phyloP scores from a whole-genome alignment of 1,140 invertebrate species.

The Nasonia giraulti region DNA sequence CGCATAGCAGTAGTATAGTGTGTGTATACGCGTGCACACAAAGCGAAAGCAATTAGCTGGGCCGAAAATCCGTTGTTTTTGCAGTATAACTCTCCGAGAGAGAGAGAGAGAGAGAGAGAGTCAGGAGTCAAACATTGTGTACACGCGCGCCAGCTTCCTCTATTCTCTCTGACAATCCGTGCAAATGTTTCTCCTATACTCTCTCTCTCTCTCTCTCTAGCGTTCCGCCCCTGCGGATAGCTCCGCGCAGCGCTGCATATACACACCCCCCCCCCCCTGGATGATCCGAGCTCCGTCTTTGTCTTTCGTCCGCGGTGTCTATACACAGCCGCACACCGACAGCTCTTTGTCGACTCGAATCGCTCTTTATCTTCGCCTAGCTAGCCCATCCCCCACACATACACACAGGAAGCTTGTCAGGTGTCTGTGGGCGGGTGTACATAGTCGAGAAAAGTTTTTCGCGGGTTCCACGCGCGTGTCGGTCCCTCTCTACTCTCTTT shows the following conservation, averaged over 20 bases:
- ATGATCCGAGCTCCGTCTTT: neutral
- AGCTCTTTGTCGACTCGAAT: neutral
- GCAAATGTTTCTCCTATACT: constrained; percentile 20
- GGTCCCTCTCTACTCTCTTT: neutral
- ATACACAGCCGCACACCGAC: neutral
- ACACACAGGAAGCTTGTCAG: neutral
- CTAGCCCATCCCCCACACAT: too few species aligned
- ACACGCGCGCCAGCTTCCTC: neutral
- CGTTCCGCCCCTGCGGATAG: neutral
- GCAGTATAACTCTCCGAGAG: too few species aligned
- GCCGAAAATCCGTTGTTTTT: neutral
- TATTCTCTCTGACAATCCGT: constrained; percentile 27
- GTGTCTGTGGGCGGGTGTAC: neutral
- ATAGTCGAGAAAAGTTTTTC: neutral
- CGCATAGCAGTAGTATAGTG: too few species aligned
- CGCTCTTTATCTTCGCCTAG: constrained; percentile 3
- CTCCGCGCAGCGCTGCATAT: neutral
- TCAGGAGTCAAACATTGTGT: neutral
- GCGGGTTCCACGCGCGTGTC: neutral
- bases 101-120: too few species aligned
- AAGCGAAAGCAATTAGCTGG: too few species aligned
- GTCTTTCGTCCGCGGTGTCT: neutral
- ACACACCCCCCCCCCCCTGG: too few species aligned
- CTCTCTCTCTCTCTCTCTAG: neutral
- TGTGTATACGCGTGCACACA: too few species aligned